Conservation (phyloP, 1,140 invertebrate genomes). For the Ctenoplectra terminalis region DNA sequence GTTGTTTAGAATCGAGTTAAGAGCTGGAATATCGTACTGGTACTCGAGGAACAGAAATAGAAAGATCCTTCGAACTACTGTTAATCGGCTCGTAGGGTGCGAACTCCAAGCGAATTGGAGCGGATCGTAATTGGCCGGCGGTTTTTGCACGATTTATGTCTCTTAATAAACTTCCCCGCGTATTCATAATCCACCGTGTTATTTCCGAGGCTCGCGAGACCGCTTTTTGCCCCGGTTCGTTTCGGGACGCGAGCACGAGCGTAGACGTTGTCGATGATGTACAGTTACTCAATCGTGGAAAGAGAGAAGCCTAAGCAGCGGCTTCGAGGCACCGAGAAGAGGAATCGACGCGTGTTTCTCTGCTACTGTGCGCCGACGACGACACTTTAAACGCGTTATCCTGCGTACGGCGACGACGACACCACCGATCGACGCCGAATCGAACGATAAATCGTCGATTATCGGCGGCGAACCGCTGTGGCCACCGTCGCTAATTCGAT, state of each 20-base stretch:
- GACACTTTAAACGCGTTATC: background rate
- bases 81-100: slow-evolving; percentile 35
- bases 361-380: background rate
- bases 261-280: slow-evolving; percentile 11
- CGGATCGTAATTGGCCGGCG: slow-evolving; percentile 43
- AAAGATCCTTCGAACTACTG: background rate
- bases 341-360: background rate
- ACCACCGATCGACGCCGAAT: slow-evolving; percentile 1
- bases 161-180: slow-evolving; percentile 30
- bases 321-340: background rate
- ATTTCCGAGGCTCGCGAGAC: background rate
- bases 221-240: slow-evolving; percentile 21
- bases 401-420: background rate
- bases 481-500: slow-evolving; percentile 18
- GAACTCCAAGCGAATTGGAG: slow-evolving; percentile 55
- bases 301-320: background rate
- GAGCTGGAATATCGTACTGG: too few relatives aligned
- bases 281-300: slow-evolving; percentile 32
- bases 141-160: slow-evolving; percentile 44
- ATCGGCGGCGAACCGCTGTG: slow-evolving; percentile 2
- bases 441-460: slow-evolving; percentile 44
- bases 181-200: slow-evolving; percentile 23
- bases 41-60: background rate
- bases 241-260: slow-evolving; percentile 20
- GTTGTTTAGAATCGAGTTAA: too few relatives aligned